These are phyloP conservation scores for Epinotia nisella DNA, from an alignment of 2,888 invertebrate species.

Conservation along the genomic window DNA sequence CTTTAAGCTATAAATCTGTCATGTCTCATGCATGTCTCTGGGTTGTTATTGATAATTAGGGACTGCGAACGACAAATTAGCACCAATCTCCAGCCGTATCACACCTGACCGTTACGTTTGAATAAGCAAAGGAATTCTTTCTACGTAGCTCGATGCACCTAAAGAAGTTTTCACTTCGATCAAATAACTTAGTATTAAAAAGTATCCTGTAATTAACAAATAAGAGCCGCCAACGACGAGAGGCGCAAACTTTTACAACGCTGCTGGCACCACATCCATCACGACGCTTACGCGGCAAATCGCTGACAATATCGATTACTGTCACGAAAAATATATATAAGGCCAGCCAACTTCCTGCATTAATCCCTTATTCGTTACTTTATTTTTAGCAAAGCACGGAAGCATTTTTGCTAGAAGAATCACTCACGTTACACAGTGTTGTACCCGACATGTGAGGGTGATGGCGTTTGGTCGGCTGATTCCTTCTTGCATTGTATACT, in stretches of 20 bases:
- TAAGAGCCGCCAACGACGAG: constrained; percentile 57
- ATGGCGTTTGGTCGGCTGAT: background rate
- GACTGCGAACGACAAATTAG: too few relatives aligned
- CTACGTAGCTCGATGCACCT: too few relatives aligned
- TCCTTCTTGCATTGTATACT: too few relatives aligned
- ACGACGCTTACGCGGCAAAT: constrained; percentile 67
- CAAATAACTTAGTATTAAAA: background rate
- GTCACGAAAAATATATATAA: constrained; percentile 69
- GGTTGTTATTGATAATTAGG: too few relatives aligned
- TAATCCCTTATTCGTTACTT: constrained; percentile 65
- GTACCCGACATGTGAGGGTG: background rate
- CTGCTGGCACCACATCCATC: constrained; percentile 66
- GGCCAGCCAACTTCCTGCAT: constrained; percentile 63
- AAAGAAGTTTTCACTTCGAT: background rate
- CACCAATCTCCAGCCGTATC: too few relatives aligned
- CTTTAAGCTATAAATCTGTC: too few relatives aligned
- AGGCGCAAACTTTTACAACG: constrained; percentile 58
- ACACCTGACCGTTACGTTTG: too few relatives aligned
- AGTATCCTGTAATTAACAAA: constrained; percentile 44
- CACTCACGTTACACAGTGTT: background rate
- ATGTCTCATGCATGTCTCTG: too few relatives aligned
- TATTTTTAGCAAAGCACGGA: constrained; percentile 60
- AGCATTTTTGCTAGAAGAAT: constrained; percentile 54
- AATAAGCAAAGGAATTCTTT: too few relatives aligned
- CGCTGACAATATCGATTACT: constrained; percentile 73